A percentile compares a stretch with the other conserved stretches of the same genome.
Conservation (phyloP, 2,888 invertebrate species). For the Dolomedes plantarius region DNA sequence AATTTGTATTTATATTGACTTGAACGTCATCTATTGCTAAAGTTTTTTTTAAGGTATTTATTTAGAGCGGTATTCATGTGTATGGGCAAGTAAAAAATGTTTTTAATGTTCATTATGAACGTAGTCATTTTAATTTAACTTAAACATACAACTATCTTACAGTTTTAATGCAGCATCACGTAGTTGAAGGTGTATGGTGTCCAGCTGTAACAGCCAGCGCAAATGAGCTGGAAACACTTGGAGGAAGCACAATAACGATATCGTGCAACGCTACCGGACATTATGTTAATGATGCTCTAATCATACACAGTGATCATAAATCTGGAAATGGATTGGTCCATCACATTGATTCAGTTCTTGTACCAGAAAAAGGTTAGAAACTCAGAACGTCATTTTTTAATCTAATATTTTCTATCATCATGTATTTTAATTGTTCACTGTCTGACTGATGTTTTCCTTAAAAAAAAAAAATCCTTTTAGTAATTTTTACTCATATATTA, state of each 20-base stretch:
- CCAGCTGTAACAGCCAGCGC: constrained; percentile 15
- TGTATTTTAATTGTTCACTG: too few relatives aligned
- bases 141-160: background rate
- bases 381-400: background rate
- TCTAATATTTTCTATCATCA: background rate
- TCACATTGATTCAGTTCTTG: constrained; percentile 68
- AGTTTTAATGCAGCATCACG: constrained; percentile 63
- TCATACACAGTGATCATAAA: constrained; percentile 58
- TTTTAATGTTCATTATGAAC: too few relatives aligned
- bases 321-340: constrained; percentile 71
- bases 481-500: too few relatives aligned
- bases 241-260: constrained; percentile 37
- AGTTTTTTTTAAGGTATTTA: too few relatives aligned
- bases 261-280: constrained; percentile 63
- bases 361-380: constrained; percentile 67
- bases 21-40: too few relatives aligned
- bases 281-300: constrained; percentile 61
- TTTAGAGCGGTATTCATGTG: too few relatives aligned
- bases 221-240: constrained; percentile 37
- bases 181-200: constrained; percentile 64
- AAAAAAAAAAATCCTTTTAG: too few relatives aligned
- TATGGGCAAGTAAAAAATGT: too few relatives aligned
- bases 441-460: too few relatives aligned
- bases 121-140: too few relatives aligned
- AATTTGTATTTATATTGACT: too few relatives aligned